These are phyloP conservation scores for Pseudorectes ferrugineus DNA, from an alignment of 2,113 vertebrate species.

Conservation along the genomic window DNA sequence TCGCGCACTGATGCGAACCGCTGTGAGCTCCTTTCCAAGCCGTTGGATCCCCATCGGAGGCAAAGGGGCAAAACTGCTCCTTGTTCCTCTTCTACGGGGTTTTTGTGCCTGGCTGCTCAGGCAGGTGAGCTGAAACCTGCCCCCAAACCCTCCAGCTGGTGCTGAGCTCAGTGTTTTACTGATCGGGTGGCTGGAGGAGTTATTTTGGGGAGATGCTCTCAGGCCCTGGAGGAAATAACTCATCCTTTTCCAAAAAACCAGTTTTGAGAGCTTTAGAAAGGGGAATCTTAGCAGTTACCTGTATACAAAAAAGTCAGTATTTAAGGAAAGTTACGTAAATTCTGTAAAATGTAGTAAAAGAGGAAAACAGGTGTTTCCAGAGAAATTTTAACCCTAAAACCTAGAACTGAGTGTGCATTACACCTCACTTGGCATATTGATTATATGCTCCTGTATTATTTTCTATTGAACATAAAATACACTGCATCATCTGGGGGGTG, in stretches of 20 bases:
- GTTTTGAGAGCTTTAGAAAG: not conserved
- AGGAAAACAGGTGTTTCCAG: not conserved
- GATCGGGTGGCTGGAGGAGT: not conserved
- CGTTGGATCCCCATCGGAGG: fast-evolving
- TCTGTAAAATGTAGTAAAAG: not conserved
- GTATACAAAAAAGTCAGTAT: not conserved
- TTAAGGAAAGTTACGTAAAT: not conserved
- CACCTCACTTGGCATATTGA: not conserved
- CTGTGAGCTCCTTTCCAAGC: not conserved
- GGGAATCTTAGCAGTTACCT: not conserved
- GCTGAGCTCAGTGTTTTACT: not conserved
- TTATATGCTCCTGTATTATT: not conserved
- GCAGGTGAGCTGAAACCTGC: conserved; percentile 7
- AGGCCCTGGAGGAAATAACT: not conserved
- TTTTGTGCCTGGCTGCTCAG: not conserved
- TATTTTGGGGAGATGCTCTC: not conserved
- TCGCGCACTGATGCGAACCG: not conserved
- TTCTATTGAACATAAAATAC: not conserved
- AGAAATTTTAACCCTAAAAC: not conserved
- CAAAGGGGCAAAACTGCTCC: not conserved
- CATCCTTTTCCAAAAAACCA: not conserved
- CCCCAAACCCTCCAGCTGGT: not conserved
- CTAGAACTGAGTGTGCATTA: not conserved
- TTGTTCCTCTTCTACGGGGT: not conserved
- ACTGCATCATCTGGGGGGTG: not conserved